Conservation (phyloP, 2,113 vertebrate species). For the Orthochromis indermauri region DNA sequence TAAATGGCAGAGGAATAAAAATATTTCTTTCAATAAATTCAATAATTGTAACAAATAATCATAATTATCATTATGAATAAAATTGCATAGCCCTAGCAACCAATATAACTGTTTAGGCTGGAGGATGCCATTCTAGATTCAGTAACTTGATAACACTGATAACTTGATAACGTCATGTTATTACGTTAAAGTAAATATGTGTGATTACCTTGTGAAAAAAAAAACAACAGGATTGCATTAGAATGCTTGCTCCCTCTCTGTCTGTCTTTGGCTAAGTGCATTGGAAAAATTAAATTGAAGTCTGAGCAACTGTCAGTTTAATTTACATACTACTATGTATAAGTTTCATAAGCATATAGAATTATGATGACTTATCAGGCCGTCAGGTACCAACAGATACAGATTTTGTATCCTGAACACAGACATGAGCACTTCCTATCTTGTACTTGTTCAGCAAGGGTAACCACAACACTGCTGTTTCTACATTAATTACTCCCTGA, state of each 20-base stretch:
- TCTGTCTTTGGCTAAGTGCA: background rate
- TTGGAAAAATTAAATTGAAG: background rate
- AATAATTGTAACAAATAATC: background rate
- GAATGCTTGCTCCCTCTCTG: background rate
- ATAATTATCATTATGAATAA: background rate
- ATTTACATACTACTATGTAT: background rate
- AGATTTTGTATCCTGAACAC: background rate
- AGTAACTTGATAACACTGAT: background rate
- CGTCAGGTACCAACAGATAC: background rate
- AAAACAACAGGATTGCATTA: background rate
- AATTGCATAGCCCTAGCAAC: background rate
- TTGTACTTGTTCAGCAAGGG: conserved; percentile 32
- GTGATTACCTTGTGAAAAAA: background rate
- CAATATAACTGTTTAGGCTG: background rate
- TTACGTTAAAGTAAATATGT: background rate
- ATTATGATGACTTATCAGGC: background rate
- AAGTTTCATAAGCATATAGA: background rate
- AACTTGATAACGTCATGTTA: background rate
- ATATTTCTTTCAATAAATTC: background rate
- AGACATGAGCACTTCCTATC: conserved; percentile 1
- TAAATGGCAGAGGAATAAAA: background rate
- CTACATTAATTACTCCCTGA: conserved; percentile 36
- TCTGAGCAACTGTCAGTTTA: background rate
- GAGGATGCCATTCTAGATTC: background rate
- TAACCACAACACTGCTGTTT: conserved; percentile 29